Conservation (phyloP, 2,113 vertebrate genomes). For the Sturnira hondurensis region DNA sequence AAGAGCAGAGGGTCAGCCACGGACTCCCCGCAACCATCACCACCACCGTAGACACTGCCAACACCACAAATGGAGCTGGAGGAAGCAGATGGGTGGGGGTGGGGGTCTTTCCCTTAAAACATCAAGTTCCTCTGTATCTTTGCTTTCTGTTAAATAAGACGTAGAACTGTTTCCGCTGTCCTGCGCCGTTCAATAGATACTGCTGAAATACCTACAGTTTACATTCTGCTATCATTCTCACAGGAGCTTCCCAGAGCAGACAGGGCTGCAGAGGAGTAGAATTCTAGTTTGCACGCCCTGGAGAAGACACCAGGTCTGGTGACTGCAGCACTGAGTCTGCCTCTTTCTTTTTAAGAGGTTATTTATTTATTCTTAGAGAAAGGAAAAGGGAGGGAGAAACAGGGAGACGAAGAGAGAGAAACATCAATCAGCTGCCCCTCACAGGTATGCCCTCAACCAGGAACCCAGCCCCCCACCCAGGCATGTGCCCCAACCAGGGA, state of each 20-base stretch:
- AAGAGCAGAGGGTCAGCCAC: not conserved
- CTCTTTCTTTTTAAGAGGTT: not conserved
- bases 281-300: not conserved
- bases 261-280: not conserved
- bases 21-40: not conserved
- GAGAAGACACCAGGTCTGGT: not conserved
- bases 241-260: not conserved
- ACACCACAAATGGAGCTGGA: not conserved
- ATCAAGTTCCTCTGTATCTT: not conserved
- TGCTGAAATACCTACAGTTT: not conserved
- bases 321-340: not conserved
- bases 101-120: not conserved
- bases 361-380: too few species aligned
- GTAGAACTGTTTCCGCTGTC: not conserved
- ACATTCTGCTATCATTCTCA: not conserved
- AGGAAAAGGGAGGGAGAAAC: too few species aligned
- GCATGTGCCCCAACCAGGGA: too few species aligned
- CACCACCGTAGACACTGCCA: not conserved
- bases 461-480: too few species aligned
- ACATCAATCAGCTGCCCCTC: too few species aligned
- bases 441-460: too few species aligned
- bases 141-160: not conserved
- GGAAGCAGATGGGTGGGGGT: not conserved
- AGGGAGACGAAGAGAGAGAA: too few species aligned
- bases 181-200: slow-evolving; percentile 35